Evolutionary conservation across 2,888 invertebrate genomes (phyloP).

Genomic region (Eueremaeus valkanovi): DNA sequence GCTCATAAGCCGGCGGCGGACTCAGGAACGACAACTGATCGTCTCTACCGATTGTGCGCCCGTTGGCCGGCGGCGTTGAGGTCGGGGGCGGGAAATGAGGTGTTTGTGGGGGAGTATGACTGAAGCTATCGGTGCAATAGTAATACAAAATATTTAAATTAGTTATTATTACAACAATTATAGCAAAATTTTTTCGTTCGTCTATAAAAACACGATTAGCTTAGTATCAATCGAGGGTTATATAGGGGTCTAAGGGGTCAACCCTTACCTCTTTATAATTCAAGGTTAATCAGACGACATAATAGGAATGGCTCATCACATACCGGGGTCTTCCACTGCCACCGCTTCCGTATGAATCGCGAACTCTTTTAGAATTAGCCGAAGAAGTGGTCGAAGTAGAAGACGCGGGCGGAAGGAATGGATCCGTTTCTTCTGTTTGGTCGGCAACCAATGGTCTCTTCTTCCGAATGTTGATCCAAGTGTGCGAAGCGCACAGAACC

Average conservation of each 20-base stretch:
- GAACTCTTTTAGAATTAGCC: slow-evolving; percentile 39
- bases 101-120: slow-evolving; percentile 48
- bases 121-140: slow-evolving; percentile 45
- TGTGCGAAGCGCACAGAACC: slow-evolving; percentile 90
- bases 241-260: no score
- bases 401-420: slow-evolving; percentile 42
- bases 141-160: no score
- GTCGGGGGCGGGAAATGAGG: slow-evolving; percentile 46
- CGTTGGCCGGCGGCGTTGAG: slow-evolving; percentile 36
- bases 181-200: no score
- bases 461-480: slow-evolving; percentile 86
- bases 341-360: slow-evolving; percentile 39
- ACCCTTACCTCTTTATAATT: no score
- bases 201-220: no score
- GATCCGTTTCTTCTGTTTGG: slow-evolving; percentile 41
- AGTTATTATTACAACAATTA: neutral
- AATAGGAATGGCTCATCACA: no score
- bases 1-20: slow-evolving; percentile 43
- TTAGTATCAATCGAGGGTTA: no score
- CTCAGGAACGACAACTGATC: slow-evolving; percentile 42
- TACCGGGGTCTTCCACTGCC: slow-evolving; percentile 40
- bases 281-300: no score
- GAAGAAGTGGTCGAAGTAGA: slow-evolving; percentile 42
- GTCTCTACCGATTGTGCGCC: slow-evolving; percentile 35
- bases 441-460: slow-evolving; percentile 41